Base-by-base conservation (phyloP, 2,888 invertebrate genomes). In the Lamproptera curius region DNA sequence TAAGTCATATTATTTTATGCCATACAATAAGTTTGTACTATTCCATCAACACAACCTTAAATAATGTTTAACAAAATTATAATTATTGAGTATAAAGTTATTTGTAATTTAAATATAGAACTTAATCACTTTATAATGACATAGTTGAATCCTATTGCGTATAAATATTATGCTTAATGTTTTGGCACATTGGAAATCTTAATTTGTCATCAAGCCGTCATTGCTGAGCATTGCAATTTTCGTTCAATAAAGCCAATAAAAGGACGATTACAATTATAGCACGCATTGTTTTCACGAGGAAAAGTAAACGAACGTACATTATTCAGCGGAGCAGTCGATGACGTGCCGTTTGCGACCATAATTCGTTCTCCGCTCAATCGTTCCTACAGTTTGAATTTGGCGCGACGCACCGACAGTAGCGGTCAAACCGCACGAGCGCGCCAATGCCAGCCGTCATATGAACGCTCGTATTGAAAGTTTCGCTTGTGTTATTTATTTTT, bases 331-430 rank as follows among this genome's bases (percentile, higher is more conserved):
- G 36, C 35, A 44, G 16, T 44, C 37, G 44, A 34, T 49, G 43
- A 44, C 34, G 43, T 40, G 38, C 26, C 26, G 40, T 26, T 50
- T 51, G 42, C 51, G 46, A 37, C 39, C 47, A 47, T 36, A 44
- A 35, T 49, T 33, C 35, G 49, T 50, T 52, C 43, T 39, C 37
- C 53, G 46, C 48, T 34, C 50, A 39, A 28, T 33, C 42, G 40
- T 35, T 49, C 39, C 43, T 38, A 28, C 75, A 76, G 78, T 85
- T 85, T 73, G 76, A 83, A 85, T 72, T 85, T 85, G 76, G 84
- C 85, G 85, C 81, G 76, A 67, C 56, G 54, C 58, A 51, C 20
- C 31, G 31, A 34, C 42, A 42, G 42, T 38, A 66, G 57, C 61
- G 61, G 63, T 62, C 72, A 65, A 73, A 62, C 67, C 62, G 69